Conservation (phyloP, 2,888 invertebrate species). For the Lepidochrysops patricia region DNA sequence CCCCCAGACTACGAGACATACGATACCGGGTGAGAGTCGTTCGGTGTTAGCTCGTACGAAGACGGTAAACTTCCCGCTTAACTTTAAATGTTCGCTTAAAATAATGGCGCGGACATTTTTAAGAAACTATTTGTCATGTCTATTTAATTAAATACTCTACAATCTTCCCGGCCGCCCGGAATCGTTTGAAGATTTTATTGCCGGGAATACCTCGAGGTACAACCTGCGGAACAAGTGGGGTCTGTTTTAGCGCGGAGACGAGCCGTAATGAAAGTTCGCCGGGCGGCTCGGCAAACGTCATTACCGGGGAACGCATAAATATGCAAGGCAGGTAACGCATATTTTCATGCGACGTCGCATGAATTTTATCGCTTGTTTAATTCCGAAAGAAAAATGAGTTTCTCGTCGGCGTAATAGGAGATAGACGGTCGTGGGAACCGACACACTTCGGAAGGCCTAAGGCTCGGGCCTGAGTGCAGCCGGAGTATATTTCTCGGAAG, state of each 20-base stretch:
- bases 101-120: slow-evolving; percentile 17
- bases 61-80: slow-evolving; percentile 31
- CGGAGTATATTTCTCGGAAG: slow-evolving; percentile 60
- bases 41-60: slow-evolving; percentile 62
- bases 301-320: slow-evolving; percentile 71
- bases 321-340: slow-evolving; percentile 74
- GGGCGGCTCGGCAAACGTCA: slow-evolving; percentile 66
- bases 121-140: background rate
- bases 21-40: slow-evolving; percentile 65
- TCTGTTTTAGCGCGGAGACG: slow-evolving; percentile 51
- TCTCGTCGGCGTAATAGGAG: slow-evolving; percentile 63
- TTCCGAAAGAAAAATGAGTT: slow-evolving; percentile 68
- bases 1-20: slow-evolving; percentile 61
- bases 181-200: background rate
- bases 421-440: slow-evolving; percentile 66
- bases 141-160: slow-evolving; percentile 9
- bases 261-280: slow-evolving; percentile 59
- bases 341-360: slow-evolving; percentile 74
- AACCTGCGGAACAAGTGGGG: slow-evolving; percentile 47
- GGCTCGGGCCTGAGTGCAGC: slow-evolving; percentile 63
- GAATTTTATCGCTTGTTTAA: slow-evolving; percentile 74
- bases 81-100: slow-evolving; percentile 27
- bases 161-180: background rate
- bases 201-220: slow-evolving; percentile 26
- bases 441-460: slow-evolving; percentile 41